These are phyloP conservation scores for Campopleginae sp. DNA, from an alignment of 2,888 invertebrate species.

Conservation along the genomic window DNA sequence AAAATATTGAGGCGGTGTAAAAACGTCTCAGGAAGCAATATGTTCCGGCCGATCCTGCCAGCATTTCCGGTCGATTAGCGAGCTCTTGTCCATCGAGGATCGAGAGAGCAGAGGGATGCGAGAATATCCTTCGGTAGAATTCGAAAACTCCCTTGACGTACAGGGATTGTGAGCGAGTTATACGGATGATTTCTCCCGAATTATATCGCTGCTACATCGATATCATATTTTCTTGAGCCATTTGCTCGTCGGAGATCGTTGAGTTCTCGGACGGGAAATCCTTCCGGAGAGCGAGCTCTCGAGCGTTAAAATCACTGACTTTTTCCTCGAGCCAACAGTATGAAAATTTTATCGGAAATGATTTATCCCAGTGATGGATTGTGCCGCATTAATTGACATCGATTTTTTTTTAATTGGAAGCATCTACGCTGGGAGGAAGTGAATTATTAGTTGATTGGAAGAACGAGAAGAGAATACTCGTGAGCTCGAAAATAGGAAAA, in stretches of 20 bases:
- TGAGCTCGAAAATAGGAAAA: constrained; percentile 51
- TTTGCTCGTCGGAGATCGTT: background rate
- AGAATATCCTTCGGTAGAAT: constrained; percentile 26
- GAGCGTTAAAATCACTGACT: background rate
- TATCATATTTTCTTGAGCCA: background rate
- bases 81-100: constrained; percentile 18
- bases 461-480: constrained; percentile 34
- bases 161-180: constrained; percentile 56
- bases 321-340: background rate
- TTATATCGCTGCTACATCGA: constrained; percentile 5
- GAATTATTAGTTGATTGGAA: constrained; percentile 48
- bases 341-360: constrained; percentile 43
- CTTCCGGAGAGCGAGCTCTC: background rate
- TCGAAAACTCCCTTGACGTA: constrained; percentile 49
- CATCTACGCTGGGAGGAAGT: background rate
- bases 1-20: constrained; percentile 3
- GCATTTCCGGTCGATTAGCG: constrained; percentile 75
- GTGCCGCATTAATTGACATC: constrained; percentile 33
- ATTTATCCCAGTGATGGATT: constrained; percentile 20
- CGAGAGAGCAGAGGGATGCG: constrained; percentile 20
- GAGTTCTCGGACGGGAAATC: background rate
- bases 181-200: constrained; percentile 9
- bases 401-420: constrained; percentile 53
- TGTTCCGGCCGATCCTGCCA: constrained; percentile 69
- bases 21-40: constrained; percentile 63